Conservation (phyloP, 2,797 vertebrate species). For the Sandelia bainsii region DNA sequence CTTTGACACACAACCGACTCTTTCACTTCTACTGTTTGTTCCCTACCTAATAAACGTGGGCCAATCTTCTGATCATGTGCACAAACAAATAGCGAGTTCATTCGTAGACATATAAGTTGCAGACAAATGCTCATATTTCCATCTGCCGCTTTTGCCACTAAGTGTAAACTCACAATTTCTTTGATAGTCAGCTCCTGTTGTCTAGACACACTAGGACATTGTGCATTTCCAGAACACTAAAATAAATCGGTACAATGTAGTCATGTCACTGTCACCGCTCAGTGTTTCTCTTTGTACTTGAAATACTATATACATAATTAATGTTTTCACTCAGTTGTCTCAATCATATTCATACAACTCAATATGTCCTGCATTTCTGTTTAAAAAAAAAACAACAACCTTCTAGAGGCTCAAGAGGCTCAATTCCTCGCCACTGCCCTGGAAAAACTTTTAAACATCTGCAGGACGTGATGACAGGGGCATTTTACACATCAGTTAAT, state of each 20-base stretch:
- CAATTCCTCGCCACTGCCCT: accelerated
- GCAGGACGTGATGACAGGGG: not conserved
- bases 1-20: conserved; percentile 2
- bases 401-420: not conserved
- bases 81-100: conserved; percentile 42
- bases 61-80: conserved; percentile 19
- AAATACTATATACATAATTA: not conserved
- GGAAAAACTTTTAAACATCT: not conserved
- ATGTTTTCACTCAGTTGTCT: not conserved
- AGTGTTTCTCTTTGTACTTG: conserved; percentile 2
- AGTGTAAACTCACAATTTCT: not conserved
- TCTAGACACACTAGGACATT: not conserved
- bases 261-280: not conserved
- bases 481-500: not conserved
- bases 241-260: conserved; percentile 4
- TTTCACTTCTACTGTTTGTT: conserved; percentile 14
- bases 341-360: not conserved
- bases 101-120: conserved; percentile 33
- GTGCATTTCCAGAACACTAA: conserved; percentile 5
- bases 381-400: not conserved
- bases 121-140: not conserved
- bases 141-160: not conserved
- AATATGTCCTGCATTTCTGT: not conserved
- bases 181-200: not conserved
- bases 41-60: not conserved